phyloP scores from a whole-genome alignment of 2,797 vertebrate genomes.

The Gobionotothen gibberifrons region DNA sequence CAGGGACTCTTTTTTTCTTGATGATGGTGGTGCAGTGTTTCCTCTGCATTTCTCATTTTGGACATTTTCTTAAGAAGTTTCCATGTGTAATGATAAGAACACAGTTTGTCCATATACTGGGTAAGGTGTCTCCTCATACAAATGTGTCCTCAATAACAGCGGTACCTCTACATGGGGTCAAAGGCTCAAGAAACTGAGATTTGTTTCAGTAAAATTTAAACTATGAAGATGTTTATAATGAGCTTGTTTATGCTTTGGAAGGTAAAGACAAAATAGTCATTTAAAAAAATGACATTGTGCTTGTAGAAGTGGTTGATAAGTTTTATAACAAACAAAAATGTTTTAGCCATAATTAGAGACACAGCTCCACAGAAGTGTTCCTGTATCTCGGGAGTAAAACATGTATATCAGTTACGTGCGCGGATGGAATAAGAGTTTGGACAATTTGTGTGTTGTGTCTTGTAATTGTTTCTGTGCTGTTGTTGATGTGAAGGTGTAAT shows the following conservation, averaged over 20 bases:
- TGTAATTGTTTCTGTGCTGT: background rate
- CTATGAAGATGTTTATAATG: background rate
- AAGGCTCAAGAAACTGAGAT: background rate
- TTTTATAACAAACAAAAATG: too few relatives aligned
- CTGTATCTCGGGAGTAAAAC: too few relatives aligned
- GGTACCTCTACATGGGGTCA: background rate
- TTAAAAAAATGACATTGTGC: background rate
- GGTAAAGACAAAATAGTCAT: background rate
- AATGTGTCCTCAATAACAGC: background rate
- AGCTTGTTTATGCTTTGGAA: background rate
- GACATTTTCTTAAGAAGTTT: background rate
- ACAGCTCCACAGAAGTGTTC: too few relatives aligned
- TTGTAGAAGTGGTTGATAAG: background rate
- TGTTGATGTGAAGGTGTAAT: background rate
- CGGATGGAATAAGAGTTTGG: too few relatives aligned
- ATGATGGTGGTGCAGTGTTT: background rate
- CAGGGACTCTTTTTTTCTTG: background rate
- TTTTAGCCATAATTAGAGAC: too few relatives aligned
- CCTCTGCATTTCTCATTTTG: background rate
- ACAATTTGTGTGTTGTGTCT: background rate
- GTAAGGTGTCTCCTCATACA: background rate
- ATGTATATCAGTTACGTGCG: too few relatives aligned
- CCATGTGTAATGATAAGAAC: background rate
- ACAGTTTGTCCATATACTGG: too few relatives aligned
- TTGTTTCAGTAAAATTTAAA: background rate